These are phyloP conservation scores for Moxostoma hubbsi DNA, from an alignment of 2,797 vertebrate genomes.

Conservation along the genomic window DNA sequence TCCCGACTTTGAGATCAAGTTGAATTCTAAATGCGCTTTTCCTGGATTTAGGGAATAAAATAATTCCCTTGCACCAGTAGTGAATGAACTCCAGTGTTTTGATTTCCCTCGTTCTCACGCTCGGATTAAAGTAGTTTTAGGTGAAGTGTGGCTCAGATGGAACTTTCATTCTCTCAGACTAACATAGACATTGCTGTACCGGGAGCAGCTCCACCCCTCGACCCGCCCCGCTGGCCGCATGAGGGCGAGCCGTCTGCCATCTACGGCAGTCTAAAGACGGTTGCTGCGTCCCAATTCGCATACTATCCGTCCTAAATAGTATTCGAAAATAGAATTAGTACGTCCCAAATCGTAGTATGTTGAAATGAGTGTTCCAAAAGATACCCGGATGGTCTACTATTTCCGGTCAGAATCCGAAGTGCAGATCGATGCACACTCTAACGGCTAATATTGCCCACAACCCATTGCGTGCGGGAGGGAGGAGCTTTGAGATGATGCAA, in stretches of 20 bases:
- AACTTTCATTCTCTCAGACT: conserved; percentile 24
- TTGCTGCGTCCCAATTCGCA: too few species aligned
- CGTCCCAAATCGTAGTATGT: too few species aligned
- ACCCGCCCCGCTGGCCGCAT: conserved; percentile 50
- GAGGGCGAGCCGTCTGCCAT: conserved; percentile 41
- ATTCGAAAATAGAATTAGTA: too few species aligned
- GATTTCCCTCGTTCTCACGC: conserved; percentile 52
- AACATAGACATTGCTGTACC: conserved; percentile 54
- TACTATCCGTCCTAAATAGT: too few species aligned
- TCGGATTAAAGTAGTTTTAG: conserved; percentile 45
- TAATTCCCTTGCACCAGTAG: conserved; percentile 17
- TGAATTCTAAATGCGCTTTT: background rate
- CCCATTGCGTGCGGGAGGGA: too few species aligned
- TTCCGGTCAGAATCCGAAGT: too few species aligned
- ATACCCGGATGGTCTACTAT: too few species aligned
- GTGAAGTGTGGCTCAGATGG: conserved; percentile 38
- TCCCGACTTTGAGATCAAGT: conserved; percentile 10
- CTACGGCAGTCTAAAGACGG: conserved; percentile 38
- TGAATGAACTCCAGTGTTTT: conserved; percentile 37
- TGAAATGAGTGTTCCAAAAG: too few species aligned
- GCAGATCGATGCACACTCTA: too few species aligned
- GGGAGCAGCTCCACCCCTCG: conserved; percentile 54
- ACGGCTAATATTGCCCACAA: too few species aligned
- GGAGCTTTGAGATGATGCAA: too few species aligned
- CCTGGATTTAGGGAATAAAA: conserved; percentile 15